Conservation (phyloP, 2,888 invertebrate genomes). For the Cephus pulcher region DNA sequence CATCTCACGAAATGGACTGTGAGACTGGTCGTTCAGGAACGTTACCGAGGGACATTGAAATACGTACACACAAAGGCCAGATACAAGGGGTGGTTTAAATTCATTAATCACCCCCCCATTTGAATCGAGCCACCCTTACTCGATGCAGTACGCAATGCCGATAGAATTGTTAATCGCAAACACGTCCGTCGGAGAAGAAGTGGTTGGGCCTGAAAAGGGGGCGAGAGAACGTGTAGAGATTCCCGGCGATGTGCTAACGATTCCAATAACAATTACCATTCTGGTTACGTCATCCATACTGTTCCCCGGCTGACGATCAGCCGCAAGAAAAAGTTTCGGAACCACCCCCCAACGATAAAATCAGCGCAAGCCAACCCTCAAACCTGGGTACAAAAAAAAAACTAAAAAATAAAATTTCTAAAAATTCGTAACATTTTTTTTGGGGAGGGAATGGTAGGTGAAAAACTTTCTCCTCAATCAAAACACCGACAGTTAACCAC, state of each 20-base stretch:
- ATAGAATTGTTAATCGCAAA: constrained; percentile 46
- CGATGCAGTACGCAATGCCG: constrained; percentile 27
- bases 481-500: no score
- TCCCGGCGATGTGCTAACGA: constrained; percentile 39
- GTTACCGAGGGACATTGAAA: no score
- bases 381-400: no score
- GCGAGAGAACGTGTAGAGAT: no score
- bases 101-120: constrained; percentile 46
- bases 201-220: no score
- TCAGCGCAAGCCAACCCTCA: no score
- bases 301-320: constrained; percentile 28
- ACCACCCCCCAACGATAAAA: not conserved
- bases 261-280: constrained; percentile 47
- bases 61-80: constrained; percentile 13
- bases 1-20: no score
- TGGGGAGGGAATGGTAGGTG: no score
- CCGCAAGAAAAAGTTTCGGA: constrained; percentile 26
- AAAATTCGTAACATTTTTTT: no score
- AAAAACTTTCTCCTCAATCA: no score
- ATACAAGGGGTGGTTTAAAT: constrained; percentile 43
- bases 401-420: no score
- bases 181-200: not conserved
- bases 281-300: constrained; percentile 36
- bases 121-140: constrained; percentile 26
- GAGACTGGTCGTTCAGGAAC: no score